Percentiles rank a stretch among this genome's conserved stretches.
Conservation (phyloP, 2,888 invertebrate species). For the Cyclophora punctaria region DNA sequence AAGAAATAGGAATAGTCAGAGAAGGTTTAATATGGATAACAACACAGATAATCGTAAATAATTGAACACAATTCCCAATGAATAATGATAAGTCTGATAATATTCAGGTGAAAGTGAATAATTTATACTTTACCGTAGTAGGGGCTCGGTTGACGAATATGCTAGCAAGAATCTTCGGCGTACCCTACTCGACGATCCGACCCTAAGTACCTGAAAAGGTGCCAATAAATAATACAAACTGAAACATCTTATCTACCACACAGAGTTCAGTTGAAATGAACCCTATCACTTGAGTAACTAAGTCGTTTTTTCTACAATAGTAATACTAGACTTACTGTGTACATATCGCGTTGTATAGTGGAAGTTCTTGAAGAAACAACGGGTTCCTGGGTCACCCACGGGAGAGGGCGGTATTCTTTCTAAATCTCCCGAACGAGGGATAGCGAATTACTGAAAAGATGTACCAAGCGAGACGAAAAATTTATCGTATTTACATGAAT, state of each 20-base stretch:
- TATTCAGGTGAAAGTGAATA: too few relatives aligned
- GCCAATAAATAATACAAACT: constrained; percentile 49
- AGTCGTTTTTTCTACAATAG: constrained; percentile 4
- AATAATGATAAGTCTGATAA: too few relatives aligned
- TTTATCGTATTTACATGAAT: constrained; percentile 13
- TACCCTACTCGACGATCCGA: constrained; percentile 51
- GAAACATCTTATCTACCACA: constrained; percentile 27
- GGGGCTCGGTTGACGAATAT: constrained; percentile 44
- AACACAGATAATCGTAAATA: too few relatives aligned
- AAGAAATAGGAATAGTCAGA: too few relatives aligned
- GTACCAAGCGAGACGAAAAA: constrained; percentile 40
- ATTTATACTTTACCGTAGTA: constrained; percentile 24
- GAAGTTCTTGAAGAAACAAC: constrained; percentile 63
- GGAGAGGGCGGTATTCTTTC: constrained; percentile 57
- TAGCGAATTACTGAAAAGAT: constrained; percentile 63
- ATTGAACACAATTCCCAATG: too few relatives aligned
- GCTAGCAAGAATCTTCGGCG: constrained; percentile 42
- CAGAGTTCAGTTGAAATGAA: constrained; percentile 12
- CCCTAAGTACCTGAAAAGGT: constrained; percentile 70
- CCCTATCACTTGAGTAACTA: constrained; percentile 6
- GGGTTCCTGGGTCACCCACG: constrained; percentile 64
- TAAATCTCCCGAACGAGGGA: constrained; percentile 63
- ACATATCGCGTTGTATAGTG: constrained; percentile 20
- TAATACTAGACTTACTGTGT: constrained; percentile 5
- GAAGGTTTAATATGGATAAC: too few relatives aligned